These are phyloP conservation scores for Coptotermes formosanus DNA, from an alignment of 1,140 invertebrate genomes.

Conservation along the genomic window DNA sequence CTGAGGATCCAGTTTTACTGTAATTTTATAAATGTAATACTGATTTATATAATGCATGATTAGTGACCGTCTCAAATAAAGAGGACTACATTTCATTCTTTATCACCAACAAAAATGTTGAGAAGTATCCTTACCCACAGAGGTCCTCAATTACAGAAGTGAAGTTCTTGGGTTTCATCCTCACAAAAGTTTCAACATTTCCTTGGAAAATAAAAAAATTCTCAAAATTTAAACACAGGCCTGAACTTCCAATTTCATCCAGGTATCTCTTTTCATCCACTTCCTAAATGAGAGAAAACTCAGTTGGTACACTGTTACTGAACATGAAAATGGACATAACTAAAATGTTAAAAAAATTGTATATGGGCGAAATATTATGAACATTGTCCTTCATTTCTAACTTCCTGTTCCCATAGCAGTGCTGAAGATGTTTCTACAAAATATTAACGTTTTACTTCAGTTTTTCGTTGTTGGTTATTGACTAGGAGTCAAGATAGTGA, in stretches of 20 bases:
- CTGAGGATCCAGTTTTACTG: no score
- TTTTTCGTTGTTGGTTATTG: no score
- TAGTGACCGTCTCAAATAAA: no score
- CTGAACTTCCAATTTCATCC: not conserved
- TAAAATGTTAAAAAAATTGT: not conserved
- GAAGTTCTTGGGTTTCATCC: not conserved
- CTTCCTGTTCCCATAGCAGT: no score
- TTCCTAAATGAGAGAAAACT: not conserved
- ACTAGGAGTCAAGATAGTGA: no score
- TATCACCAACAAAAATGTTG: no score
- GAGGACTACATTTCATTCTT: no score
- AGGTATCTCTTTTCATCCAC: not conserved
- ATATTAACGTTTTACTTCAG: no score
- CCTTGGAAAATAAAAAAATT: not conserved
- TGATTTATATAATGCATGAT: no score
- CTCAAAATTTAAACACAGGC: not conserved
- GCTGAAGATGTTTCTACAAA: no score
- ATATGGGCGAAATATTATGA: not conserved
- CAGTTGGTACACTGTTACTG: not conserved
- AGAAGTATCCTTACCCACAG: not conserved
- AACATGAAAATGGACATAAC: not conserved
- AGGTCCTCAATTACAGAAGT: not conserved
- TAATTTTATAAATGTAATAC: no score
- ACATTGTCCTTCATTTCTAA: not conserved
- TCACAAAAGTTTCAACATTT: not conserved